These are phyloP conservation scores for Gymnopithys bicolor DNA, from an alignment of 2,797 vertebrate genomes.

Conservation along the genomic window DNA sequence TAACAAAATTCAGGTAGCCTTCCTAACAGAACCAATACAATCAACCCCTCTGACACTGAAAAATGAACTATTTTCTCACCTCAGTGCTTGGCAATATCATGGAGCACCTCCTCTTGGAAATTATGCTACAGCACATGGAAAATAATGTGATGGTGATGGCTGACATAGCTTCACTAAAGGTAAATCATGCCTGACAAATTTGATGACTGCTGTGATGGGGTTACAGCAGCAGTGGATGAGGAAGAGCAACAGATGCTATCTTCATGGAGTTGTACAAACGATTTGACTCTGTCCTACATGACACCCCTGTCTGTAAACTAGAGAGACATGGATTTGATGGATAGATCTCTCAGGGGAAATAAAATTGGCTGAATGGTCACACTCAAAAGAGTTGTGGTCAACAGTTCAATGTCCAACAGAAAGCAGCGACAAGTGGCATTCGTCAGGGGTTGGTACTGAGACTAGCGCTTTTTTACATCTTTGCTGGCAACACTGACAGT, in stretches of 20 bases:
- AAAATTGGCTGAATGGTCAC: not conserved
- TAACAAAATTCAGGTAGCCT: not conserved
- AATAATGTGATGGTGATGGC: not conserved
- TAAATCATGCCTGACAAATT: not conserved
- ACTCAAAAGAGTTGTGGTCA: not conserved
- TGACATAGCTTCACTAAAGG: not conserved
- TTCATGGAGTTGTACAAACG: too few relatives aligned
- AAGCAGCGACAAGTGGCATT: not conserved
- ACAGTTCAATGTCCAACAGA: not conserved
- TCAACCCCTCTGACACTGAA: not conserved
- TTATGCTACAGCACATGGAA: not conserved
- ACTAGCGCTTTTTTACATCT: not conserved
- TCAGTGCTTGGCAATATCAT: not conserved
- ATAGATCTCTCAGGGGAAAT: not conserved
- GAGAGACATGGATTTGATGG: not conserved
- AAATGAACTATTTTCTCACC: not conserved
- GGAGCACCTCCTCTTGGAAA: not conserved
- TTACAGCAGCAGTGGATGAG: not conserved
- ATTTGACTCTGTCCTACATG: not conserved
- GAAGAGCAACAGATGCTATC: not conserved
- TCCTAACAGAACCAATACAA: not conserved
- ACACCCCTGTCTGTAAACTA: not conserved
- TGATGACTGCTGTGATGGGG: not conserved
- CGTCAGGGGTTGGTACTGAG: not conserved
- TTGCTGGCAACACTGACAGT: fast-evolving